phyloP scores from a whole-genome alignment of 2,113 vertebrate species.

The Nansenia antarctica region DNA sequence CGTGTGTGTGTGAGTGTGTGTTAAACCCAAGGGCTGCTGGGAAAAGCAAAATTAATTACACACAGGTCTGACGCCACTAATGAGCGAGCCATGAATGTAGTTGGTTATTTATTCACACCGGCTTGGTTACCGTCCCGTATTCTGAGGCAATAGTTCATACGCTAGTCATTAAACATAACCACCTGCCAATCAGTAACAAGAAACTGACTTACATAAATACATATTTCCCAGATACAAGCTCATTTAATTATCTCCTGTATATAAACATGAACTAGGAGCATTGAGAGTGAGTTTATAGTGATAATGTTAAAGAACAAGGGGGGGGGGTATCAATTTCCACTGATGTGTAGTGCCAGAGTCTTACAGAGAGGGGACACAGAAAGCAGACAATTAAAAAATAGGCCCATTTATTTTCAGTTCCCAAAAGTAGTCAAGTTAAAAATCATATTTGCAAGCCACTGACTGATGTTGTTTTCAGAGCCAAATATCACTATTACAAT shows the following conservation, averaged over 20 bases:
- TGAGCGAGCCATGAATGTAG: slow-evolving; percentile 20
- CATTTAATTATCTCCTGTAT: background rate
- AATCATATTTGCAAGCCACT: slow-evolving; percentile 6
- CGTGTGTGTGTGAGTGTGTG: slow-evolving; percentile 22
- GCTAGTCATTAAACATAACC: background rate
- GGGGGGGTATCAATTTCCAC: background rate
- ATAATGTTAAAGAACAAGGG: no score
- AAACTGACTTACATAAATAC: no score
- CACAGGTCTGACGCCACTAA: slow-evolving; percentile 36
- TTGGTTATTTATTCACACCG: slow-evolving; percentile 35
- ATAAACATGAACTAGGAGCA: background rate
- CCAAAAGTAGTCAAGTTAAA: slow-evolving; percentile 36
- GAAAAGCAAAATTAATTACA: slow-evolving; percentile 41
- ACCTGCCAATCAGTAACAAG: background rate
- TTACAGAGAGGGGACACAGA: background rate
- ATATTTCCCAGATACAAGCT: no score
- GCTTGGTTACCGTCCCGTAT: background rate
- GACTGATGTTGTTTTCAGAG: slow-evolving; percentile 3
- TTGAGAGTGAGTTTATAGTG: no score
- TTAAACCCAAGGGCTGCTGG: slow-evolving; percentile 36
- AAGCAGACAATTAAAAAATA: slow-evolving; percentile 39
- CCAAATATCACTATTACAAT: slow-evolving; percentile 11
- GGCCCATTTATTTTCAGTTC: slow-evolving; percentile 49
- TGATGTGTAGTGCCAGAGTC: no score
- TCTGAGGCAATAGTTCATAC: background rate